Evolutionary conservation across 1,140 invertebrate species (phyloP), one percentile per base, ranked within the genome.

Genomic region (Leptoteleia sp.): DNA sequence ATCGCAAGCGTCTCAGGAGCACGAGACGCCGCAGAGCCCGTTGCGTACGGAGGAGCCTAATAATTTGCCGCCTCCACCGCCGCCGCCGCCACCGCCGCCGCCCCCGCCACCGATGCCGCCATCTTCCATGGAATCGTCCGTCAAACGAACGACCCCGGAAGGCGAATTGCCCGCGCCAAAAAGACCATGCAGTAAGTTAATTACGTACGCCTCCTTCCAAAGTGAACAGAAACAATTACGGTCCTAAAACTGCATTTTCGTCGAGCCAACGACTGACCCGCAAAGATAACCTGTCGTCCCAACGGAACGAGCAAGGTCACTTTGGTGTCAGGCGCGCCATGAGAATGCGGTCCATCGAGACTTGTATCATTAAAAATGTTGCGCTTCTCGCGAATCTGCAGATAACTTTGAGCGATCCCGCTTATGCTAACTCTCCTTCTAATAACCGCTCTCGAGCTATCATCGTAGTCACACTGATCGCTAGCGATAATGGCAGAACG

Each of bases 141-240:
- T n/a, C n/a, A n/a, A n/a, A n/a, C n/a, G 90, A 67, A 89, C 89
- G 7, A 86, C 88, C 3, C 81, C 88, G 0, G 89, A 91, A 45
- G 85, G 84, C 12, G 89, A 91, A 73, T 55, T 88, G 22, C 84
- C 89, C 45, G 87, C 84, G 33, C 93, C 93, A 5, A 94, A 94
- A 85, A 91, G 93, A 87, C 93, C 93, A 57, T 91, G 92, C 71
- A 94, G 94, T 94, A 91, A 93, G 93, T 92, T 6, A 9, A 50
- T n/a, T 7, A 45, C 22, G 4, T 42, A 16, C 11, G 48, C 22
- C 9, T 73, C 48, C 42, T 72, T 72, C 57, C n/a, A 47, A 57
- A 43, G 11, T 9, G 4, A 38, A 62, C 27, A 31, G 9, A 37
- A 38, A 19, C 33, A 27, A 31, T 38, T 54, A 45, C 35, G 29